phyloP scores from a whole-genome alignment of 2,797 vertebrate species.

The Leptoclinus maculatus region DNA sequence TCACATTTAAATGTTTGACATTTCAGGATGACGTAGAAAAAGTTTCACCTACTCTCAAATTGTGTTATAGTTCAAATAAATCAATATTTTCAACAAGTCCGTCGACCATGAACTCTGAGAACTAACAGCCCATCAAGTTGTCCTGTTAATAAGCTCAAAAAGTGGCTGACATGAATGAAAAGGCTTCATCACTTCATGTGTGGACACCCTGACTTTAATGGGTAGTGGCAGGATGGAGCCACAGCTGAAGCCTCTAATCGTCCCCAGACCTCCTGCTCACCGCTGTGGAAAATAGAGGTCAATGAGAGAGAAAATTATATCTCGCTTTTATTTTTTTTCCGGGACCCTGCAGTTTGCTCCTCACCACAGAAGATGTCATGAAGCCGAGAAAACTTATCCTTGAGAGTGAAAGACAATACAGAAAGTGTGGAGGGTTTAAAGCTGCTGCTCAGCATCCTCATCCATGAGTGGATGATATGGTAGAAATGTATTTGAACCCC shows the following conservation, averaged over 20 bases:
- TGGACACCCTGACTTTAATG: conserved; percentile 46
- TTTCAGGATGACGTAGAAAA: neutral
- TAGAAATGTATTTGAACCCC: neutral
- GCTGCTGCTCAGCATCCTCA: neutral
- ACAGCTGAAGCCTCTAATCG: conserved; percentile 71
- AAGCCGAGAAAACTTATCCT: conserved; percentile 5
- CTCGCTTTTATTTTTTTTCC: conserved; percentile 23
- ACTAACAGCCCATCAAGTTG: neutral
- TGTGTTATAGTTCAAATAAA: neutral
- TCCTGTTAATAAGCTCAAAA: neutral
- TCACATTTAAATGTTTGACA: neutral
- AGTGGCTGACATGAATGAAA: neutral
- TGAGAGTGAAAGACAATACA: conserved; percentile 12
- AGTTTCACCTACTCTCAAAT: neutral
- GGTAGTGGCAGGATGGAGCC: conserved; percentile 60
- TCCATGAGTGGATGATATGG: neutral
- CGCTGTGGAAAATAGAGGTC: conserved; percentile 72
- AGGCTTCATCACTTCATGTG: conserved; percentile 20
- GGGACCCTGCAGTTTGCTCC: conserved; percentile 53
- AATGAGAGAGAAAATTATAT: conserved; percentile 64
- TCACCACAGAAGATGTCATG: conserved; percentile 40
- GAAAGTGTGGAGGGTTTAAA: neutral
- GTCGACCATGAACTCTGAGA: neutral
- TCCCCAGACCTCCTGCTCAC: conserved; percentile 68
- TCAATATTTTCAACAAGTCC: neutral